Base-by-base conservation (phyloP, 2,888 invertebrate genomes). In the Melikaiella ostensackeni region DNA sequence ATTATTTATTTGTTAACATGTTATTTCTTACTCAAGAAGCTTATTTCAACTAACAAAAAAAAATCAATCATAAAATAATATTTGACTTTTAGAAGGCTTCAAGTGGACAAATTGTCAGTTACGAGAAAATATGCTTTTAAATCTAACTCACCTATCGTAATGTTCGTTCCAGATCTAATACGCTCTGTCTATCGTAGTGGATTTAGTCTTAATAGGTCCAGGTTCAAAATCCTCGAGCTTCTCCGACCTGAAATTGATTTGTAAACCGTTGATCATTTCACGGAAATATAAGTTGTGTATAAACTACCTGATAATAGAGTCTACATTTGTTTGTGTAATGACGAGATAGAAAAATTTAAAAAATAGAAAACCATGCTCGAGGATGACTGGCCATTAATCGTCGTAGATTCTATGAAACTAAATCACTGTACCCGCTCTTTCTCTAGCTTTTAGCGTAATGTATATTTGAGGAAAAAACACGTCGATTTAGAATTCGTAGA, bases 121-220 rank as follows among this genome's bases (percentile, higher is more conserved):
- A 46, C 46, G 59, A 27, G 19, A 42, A 57, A 30, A 75, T 61
- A 61, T 61, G 75, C 38, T 62, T 61, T 75, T 33, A 42, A 75
- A 75, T 70, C 63, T 76, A 73, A 38, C 76, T 73, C 75, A 66
- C 59, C 38, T 75, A 57, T 77, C 78, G 74, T 75, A 85, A 83
- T 81, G 83, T 86, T 83, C 83, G 84, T 84, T 85, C 83, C 81
- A 82, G 82, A 85, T 84, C 83, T 87, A 80, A 84, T 83, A 84
- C 81, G 84, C 86, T 86, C 84, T 84, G 83, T 86, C 85, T 87
- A 82, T 85, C 79, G 80, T 86, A 85, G 84, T 61, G 80, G 80
- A 82, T 80, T 81, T 86, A 87, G 84, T 82, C 77, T 83, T 81
- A 85, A 86, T 83, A 79, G 77, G 80, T 77, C 78, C 81, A 81